A percentile compares a stretch with the other conserved stretches of the same genome.
Evolutionary conservation across 2,888 invertebrate genomes (phyloP).

Genomic region (Hemithea aestivaria): DNA sequence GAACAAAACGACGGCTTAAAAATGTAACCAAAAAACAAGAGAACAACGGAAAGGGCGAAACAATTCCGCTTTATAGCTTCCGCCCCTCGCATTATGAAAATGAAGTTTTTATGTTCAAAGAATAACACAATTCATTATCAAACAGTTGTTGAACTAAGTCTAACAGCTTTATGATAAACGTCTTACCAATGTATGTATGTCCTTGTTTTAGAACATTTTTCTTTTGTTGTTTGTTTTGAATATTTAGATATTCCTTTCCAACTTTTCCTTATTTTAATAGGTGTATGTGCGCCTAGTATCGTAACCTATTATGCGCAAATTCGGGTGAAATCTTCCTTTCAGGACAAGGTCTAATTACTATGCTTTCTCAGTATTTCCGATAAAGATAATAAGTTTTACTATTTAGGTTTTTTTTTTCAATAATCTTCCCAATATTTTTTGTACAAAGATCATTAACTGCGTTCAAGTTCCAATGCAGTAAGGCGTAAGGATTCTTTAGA

Average conservation of each 20-base stretch:
- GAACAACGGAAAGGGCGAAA: constrained; percentile 53
- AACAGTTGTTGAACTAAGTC: constrained; percentile 9
- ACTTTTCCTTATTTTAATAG: too few species aligned
- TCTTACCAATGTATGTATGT: too few species aligned
- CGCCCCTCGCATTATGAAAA: constrained; percentile 69
- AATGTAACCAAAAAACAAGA: constrained; percentile 34
- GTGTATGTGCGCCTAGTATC: too few species aligned
- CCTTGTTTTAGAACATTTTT: too few species aligned
- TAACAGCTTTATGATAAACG: neutral
- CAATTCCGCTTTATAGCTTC: constrained; percentile 69
- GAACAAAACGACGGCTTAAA: constrained; percentile 28
- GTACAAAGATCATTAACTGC: constrained; percentile 14
- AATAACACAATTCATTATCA: constrained; percentile 27
- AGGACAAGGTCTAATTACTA: too few species aligned
- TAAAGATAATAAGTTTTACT: too few species aligned
- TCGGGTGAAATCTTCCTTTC: too few species aligned
- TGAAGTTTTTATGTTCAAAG: constrained; percentile 62
- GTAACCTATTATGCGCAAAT: too few species aligned
- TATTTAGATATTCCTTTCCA: too few species aligned
- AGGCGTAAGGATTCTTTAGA: constrained; percentile 29
- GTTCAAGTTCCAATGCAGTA: constrained; percentile 9
- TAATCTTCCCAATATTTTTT: neutral
- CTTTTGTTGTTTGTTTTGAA: too few species aligned
- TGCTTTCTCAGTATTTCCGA: too few species aligned
- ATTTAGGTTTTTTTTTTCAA: too few species aligned